A percentile compares a stretch with the other conserved stretches of the same genome.
Evolutionary conservation across 1,140 invertebrate genomes (phyloP).

Genomic region (Drosophila kikkawai): DNA sequence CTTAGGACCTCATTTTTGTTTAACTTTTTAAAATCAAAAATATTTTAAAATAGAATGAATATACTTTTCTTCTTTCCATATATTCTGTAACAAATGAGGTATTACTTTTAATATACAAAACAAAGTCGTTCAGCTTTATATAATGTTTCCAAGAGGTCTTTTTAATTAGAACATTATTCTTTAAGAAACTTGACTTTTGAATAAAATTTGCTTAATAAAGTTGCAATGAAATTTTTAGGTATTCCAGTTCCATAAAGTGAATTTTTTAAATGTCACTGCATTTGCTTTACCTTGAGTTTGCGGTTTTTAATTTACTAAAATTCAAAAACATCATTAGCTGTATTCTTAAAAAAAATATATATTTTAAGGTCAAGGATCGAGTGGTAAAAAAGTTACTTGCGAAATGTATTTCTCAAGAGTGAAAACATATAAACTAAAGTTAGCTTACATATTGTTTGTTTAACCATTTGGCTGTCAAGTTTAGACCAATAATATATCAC

Average conservation of each 20-base stretch:
- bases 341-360: too few relatives aligned
- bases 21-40: neutral
- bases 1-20: neutral
- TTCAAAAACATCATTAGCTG: neutral
- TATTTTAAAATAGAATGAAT: neutral
- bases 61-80: neutral
- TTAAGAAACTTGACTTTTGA: conserved; percentile 2
- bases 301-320: neutral
- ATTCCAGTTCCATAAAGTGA: conserved; percentile 15
- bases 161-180: conserved; percentile 2
- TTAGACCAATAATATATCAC: too few relatives aligned
- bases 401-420: neutral
- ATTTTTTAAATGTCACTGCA: conserved; percentile 9
- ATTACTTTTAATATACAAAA: too few relatives aligned
- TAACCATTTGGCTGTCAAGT: neutral
- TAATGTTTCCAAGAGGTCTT: neutral
- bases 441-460: neutral
- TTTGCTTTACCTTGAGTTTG: neutral
- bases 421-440: neutral
- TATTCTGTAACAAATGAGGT: too few relatives aligned
- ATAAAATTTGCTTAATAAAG: conserved; percentile 13
- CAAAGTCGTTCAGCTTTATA: neutral
- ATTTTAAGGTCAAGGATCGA: too few relatives aligned
- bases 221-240: conserved; percentile 3
- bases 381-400: neutral